Base-by-base conservation (phyloP, 1,140 invertebrate genomes). In the Sarcophaga bullata region DNA sequence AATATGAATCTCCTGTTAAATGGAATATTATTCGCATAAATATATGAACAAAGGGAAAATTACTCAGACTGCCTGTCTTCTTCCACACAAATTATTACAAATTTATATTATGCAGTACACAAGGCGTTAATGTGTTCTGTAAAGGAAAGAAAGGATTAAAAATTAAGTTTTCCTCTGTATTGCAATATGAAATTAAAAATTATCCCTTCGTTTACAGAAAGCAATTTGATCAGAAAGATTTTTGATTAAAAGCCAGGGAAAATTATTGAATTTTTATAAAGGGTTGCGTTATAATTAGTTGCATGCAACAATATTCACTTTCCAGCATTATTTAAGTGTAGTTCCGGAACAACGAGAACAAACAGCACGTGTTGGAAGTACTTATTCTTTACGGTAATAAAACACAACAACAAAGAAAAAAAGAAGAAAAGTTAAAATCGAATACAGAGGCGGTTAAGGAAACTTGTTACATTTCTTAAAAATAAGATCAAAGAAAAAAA, bases 351-450 rank as follows among this genome's bases (percentile, higher is more conserved):
- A 50, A 50, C 48, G 17, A 19, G 17, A 68, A 4, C 62, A 19
- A 19, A 25, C 62, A 25, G 75, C 75, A 78, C 75, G 75, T 78
- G 75, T 78, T 78, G 48, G 25, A 78, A 50, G 49, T 46, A 48
- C 17, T 50, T 49, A 11, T 78, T 19, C 19, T 78, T 78, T 78
- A 78, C 75, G 75, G n/a, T 78, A 78, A 78, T 78, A 52, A 78
- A 17, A 19, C 11, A 25, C n/a, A 78, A 78, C 62, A 68, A 50
- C n/a, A 19, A n/a, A 10, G 6, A 48, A 48, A n/a, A n/a, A 6
- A 73, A 47, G 37, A 73, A 73, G 3, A 76, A 76, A 72, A 72
- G n/a, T n/a, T 25, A 10, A 25, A 9, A 76, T 49, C 48, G 73
- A n/a, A 48, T 7, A 13, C 6, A 58, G 54, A 19, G n/a, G 62